These are phyloP conservation scores for Urocynchramus pylzowi DNA, from an alignment of 2,113 vertebrate genomes.

Conservation along the genomic window DNA sequence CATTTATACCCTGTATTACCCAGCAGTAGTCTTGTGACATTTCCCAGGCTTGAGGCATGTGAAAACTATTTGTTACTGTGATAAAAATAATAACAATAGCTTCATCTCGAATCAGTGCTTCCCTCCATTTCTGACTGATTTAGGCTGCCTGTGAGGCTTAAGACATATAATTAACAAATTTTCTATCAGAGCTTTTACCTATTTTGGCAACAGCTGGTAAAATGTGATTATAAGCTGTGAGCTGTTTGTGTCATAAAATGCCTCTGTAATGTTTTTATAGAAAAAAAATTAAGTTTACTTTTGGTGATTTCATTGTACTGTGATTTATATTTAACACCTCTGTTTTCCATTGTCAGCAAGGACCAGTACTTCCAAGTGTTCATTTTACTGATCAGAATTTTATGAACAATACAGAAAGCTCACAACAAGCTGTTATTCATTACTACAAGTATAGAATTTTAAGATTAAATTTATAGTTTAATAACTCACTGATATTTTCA, in stretches of 20 bases:
- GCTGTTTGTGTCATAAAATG: not conserved
- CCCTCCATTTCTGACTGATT: not conserved
- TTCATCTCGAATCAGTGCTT: not conserved
- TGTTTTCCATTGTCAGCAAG: constrained; percentile 8
- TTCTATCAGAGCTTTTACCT: not conserved
- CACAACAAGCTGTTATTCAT: constrained; percentile 6
- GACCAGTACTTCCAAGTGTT: not conserved
- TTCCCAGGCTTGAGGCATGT: not conserved
- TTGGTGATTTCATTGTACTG: not conserved
- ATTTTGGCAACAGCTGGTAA: constrained; percentile 25
- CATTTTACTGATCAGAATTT: not conserved
- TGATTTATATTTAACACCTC: constrained; percentile 1
- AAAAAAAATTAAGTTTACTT: not conserved
- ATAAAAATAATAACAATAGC: not conserved
- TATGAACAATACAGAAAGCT: not conserved
- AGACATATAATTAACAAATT: not conserved
- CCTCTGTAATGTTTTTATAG: not conserved
- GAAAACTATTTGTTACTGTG: not conserved
- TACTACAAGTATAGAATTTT: constrained; percentile 7
- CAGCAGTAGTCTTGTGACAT: not conserved
- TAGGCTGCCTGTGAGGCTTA: not conserved
- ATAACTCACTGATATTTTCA: constrained; percentile 55
- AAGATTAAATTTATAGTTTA: constrained; percentile 56
- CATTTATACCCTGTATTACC: not conserved
- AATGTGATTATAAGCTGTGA: not conserved